Evolutionary conservation across 2,888 invertebrate genomes (phyloP).

Genomic region (Ichneumon xanthorius): DNA sequence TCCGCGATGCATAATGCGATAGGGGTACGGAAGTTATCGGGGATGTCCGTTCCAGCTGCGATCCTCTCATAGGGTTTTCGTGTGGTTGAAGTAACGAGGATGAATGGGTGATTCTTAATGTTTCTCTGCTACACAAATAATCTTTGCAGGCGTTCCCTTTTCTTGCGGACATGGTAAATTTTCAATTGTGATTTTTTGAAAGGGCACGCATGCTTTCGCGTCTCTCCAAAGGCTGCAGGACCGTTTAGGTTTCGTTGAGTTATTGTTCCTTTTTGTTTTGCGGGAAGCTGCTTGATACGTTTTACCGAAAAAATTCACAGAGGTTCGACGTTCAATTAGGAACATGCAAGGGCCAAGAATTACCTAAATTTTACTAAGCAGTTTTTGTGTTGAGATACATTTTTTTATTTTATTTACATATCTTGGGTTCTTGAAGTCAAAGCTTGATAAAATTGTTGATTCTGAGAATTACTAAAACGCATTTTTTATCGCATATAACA

Average conservation of each 20-base stretch:
- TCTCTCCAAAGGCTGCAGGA: background rate
- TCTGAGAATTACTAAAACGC: too few relatives aligned
- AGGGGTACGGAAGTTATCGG: constrained; percentile 51
- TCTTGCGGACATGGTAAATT: background rate
- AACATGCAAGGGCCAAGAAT: too few relatives aligned
- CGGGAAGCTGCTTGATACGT: too few relatives aligned
- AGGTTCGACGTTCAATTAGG: too few relatives aligned
- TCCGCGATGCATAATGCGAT: constrained; percentile 38
- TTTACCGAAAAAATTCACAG: too few relatives aligned
- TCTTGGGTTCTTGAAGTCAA: too few relatives aligned
- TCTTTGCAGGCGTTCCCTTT: background rate
- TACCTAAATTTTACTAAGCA: too few relatives aligned
- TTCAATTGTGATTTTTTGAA: background rate
- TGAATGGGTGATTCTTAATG: background rate
- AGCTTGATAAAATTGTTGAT: too few relatives aligned
- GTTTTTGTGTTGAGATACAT: too few relatives aligned
- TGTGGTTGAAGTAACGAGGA: background rate
- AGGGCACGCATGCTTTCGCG: background rate
- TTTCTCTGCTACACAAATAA: background rate
- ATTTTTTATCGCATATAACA: too few relatives aligned
- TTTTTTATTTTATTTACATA: too few relatives aligned
- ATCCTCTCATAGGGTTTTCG: constrained; percentile 54
- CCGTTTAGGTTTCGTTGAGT: background rate
- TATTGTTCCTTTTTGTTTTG: background rate
- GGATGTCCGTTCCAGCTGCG: constrained; percentile 60